Percentiles rank a stretch among this genome's conserved stretches.
Evolutionary conservation across 2,797 vertebrate genomes (phyloP).

Genomic region (Austrolebias charrua): DNA sequence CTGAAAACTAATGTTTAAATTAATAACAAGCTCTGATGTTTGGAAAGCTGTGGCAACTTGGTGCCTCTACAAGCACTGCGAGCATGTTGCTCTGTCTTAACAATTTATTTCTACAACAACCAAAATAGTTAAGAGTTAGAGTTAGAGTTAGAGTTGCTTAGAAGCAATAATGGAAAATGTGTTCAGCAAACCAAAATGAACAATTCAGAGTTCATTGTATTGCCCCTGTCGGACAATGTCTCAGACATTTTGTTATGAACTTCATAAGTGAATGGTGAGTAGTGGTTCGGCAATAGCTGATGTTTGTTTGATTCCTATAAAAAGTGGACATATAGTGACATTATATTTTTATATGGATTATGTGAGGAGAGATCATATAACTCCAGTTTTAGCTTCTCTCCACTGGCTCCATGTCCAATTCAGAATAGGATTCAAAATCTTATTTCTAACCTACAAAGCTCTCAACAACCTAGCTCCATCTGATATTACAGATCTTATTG

Average conservation of each 20-base stretch:
- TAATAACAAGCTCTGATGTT: neutral
- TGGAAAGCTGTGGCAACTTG: neutral
- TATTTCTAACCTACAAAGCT: no score
- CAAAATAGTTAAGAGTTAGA: neutral
- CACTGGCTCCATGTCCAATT: no score
- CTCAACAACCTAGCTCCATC: no score
- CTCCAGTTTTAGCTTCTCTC: no score
- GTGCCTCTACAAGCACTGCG: neutral
- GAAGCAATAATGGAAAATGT: neutral
- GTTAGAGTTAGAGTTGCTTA: neutral
- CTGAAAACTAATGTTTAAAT: neutral
- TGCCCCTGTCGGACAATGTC: slow-evolving; percentile 1
- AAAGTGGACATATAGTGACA: neutral
- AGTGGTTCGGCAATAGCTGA: neutral
- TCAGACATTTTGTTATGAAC: neutral
- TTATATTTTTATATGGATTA: neutral
- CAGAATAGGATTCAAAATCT: no score
- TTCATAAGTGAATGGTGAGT: neutral
- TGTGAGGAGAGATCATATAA: neutral
- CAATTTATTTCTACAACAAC: neutral
- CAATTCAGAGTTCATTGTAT: neutral
- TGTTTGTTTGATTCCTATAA: neutral
- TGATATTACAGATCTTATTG: no score
- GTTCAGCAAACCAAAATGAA: neutral
- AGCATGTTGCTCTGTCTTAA: no score